Evolutionary conservation across 2,113 vertebrate species (phyloP).

Genomic region (Ailurus styani): DNA sequence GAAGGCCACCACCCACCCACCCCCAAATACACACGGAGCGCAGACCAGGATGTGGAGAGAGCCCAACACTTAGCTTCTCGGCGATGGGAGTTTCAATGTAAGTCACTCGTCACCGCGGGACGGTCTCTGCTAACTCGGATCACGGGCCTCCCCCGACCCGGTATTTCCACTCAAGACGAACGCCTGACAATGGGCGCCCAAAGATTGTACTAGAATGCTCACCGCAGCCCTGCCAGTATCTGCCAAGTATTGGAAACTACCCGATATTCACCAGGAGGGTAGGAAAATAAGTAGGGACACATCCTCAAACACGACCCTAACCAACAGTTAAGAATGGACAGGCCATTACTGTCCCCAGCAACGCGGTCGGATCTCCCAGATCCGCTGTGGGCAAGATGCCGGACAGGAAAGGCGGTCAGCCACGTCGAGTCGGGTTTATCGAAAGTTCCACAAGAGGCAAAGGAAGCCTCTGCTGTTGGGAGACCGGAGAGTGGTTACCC

Average conservation of each 20-base stretch:
- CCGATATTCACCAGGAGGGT: not conserved
- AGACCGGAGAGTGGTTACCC: not conserved
- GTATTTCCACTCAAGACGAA: not conserved
- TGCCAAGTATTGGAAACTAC: not conserved
- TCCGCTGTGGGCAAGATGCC: not conserved
- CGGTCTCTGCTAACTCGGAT: too few relatives aligned
- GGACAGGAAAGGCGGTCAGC: not conserved
- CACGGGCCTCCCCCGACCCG: not conserved
- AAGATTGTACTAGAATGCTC: not conserved
- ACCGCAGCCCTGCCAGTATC: not conserved
- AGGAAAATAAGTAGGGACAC: not conserved
- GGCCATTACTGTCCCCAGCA: not conserved
- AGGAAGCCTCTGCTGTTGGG: not conserved
- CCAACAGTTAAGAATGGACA: not conserved
- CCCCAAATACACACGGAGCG: not conserved
- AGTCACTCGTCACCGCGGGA: rapidly evolving
- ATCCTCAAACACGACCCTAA: not conserved
- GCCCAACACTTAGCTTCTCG: not conserved
- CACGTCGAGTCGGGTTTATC: rapidly evolving
- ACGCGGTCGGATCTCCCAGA: not conserved
- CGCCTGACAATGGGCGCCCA: too few relatives aligned
- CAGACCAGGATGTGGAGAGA: not conserved
- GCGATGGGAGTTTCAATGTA: rapidly evolving
- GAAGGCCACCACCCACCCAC: not conserved
- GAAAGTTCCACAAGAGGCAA: not conserved